Conservation (phyloP, 2,797 vertebrate species). For the Luscinia luscinia region DNA sequence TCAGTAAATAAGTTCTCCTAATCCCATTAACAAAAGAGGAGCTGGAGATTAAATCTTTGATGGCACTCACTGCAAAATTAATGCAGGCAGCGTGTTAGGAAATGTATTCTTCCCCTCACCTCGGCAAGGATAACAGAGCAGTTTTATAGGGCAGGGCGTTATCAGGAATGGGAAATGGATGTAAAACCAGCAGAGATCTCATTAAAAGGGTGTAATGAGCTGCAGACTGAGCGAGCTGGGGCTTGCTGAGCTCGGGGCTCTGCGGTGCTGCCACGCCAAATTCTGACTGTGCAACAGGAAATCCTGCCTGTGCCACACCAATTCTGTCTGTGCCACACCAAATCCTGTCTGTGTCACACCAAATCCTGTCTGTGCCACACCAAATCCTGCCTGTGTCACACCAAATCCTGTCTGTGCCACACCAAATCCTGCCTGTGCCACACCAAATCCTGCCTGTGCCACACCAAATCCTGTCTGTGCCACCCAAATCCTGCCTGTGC, state of each 20-base stretch:
- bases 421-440: too few relatives aligned
- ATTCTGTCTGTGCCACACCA: too few relatives aligned
- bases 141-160: slow-evolving; percentile 22
- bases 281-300: too few relatives aligned
- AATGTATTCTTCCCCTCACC: slow-evolving; percentile 40
- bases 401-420: too few relatives aligned
- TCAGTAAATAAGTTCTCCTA: slow-evolving; percentile 61
- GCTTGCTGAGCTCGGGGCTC: not conserved
- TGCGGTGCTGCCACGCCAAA: accelerated
- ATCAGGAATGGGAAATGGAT: slow-evolving; percentile 20
- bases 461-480: too few relatives aligned
- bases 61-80: slow-evolving; percentile 47
- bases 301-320: too few relatives aligned
- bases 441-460: too few relatives aligned
- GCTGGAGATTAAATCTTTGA: slow-evolving; percentile 61
- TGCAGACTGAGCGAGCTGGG: not conserved
- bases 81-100: slow-evolving; percentile 45
- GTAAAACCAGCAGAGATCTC: slow-evolving; percentile 35
- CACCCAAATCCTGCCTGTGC: too few relatives aligned
- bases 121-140: not conserved
- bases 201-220: slow-evolving; percentile 62
- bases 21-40: slow-evolving; percentile 62
- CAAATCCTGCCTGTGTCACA: too few relatives aligned
- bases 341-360: too few relatives aligned
- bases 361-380: too few relatives aligned